Conservation (phyloP, 2,797 vertebrate species). For the Sebastes minor region DNA sequence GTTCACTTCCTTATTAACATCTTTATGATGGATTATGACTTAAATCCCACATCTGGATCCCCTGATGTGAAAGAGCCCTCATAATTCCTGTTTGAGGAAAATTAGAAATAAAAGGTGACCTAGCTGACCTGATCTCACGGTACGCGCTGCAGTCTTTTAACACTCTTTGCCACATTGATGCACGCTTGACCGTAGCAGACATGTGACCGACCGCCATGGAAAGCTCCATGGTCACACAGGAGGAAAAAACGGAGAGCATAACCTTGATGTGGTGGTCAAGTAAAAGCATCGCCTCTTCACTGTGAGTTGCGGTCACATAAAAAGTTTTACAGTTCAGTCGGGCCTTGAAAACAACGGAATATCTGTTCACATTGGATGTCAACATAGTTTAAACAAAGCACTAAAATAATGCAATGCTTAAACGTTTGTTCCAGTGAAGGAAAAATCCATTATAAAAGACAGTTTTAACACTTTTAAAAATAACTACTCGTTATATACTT, state of each 20-base stretch:
- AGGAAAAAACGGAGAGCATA: constrained; percentile 21
- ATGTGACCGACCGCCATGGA: constrained; percentile 42
- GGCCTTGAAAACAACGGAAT: constrained; percentile 61
- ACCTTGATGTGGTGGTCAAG: constrained; percentile 72
- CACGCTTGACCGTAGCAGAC: constrained; percentile 43
- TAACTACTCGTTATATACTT: constrained; percentile 22
- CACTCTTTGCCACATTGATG: constrained; percentile 42
- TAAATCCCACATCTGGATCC: constrained; percentile 67
- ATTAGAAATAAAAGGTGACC: constrained; percentile 49
- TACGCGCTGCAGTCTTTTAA: constrained; percentile 33
- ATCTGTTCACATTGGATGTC: constrained; percentile 45
- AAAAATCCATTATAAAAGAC: constrained; percentile 28
- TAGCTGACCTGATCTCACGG: constrained; percentile 29
- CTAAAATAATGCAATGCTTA: constrained; percentile 45
- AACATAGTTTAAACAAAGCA: constrained; percentile 43
- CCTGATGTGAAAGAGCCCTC: constrained; percentile 49
- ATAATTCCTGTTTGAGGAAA: constrained; percentile 52
- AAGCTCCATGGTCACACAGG: constrained; percentile 39
- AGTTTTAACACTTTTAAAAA: constrained; percentile 30
- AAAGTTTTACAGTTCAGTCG: constrained; percentile 55
- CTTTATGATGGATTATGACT: constrained; percentile 55
- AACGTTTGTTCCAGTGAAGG: constrained; percentile 43
- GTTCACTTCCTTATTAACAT: constrained; percentile 57
- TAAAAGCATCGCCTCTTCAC: constrained; percentile 43
- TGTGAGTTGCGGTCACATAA: constrained; percentile 56